Conservation (phyloP, 30 jellyfish, hydroid and myxozoan species). For the Chrysaora quinquecirrha region DNA sequence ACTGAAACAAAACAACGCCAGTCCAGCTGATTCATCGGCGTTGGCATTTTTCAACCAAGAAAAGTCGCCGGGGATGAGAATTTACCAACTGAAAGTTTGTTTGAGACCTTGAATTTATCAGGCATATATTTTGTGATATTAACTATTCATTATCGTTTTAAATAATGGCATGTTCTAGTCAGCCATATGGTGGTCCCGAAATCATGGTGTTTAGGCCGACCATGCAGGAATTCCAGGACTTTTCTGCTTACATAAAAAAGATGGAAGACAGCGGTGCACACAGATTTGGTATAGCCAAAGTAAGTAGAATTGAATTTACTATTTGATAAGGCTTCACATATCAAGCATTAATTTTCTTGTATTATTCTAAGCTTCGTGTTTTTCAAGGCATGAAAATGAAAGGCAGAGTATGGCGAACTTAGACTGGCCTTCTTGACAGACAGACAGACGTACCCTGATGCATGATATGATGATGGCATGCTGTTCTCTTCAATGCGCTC, state of each 20-base stretch:
- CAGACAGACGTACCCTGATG: too few relatives aligned
- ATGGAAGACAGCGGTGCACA: constrained; percentile 97
- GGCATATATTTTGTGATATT: background rate
- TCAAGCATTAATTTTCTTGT: too few relatives aligned
- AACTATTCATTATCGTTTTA: background rate
- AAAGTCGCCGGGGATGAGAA: background rate
- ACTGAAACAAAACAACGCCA: constrained; percentile 57
- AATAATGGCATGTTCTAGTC: constrained; percentile 36
- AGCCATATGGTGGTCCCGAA: constrained; percentile 40
- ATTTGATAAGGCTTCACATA: too few relatives aligned
- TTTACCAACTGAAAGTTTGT: background rate
- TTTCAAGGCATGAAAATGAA: too few relatives aligned
- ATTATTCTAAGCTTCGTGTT: too few relatives aligned
- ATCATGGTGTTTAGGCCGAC: constrained; percentile 98
- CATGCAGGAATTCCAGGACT: constrained; percentile 80
- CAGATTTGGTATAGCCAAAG: constrained; percentile 94
- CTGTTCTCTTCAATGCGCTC: too few relatives aligned
- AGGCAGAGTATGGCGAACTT: too few relatives aligned
- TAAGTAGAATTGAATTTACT: too few relatives aligned
- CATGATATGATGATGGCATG: too few relatives aligned
- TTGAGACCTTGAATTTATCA: background rate
- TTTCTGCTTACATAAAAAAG: constrained; percentile 79
- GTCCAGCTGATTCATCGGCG: constrained; percentile 45
- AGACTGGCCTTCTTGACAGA: too few relatives aligned
- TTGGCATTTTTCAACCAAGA: background rate